Base-by-base conservation (phyloP, 2,797 vertebrate genomes). In the Helostoma temminkii region DNA sequence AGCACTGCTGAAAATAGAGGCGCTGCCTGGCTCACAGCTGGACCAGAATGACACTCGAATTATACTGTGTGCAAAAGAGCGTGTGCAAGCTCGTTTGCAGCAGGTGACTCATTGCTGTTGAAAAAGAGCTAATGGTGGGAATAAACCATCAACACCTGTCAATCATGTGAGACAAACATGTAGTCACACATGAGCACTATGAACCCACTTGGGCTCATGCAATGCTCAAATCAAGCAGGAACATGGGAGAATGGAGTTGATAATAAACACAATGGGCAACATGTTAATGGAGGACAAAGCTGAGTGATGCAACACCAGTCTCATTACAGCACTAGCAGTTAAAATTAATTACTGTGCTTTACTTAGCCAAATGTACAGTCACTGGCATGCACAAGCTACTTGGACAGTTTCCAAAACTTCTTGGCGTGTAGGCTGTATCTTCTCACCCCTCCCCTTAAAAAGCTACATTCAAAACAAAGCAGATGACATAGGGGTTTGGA, bases 1-100 rank as follows among this genome's bases (percentile, higher is more conserved):
- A 12, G 9, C 55, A 16, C 24, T 14, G 48, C 82, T 86, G 57
- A 78, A 90, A 90, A 87, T 88, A 90, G 76, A 81, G 60, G n/a
- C 5, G 3, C 22, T 48, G 61, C 22, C 26, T 21, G 42, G 25
- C 46, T 77, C 62, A 56, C 56, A 70, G 61, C 66, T 71, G 56
- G 70, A 60, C 22, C 32, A 26, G 41, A 16, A 34, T 53, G 11
- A 49, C 53, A 24, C 21, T 54, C 24, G 41, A 16, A 34, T 53
- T 9, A 49, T 49, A 24, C 21, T 54, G 65, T 62, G 56, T 66
- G 50, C 53, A 49, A 10, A 55, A 41, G 19, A 28, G 26, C 43
- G 22, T 46, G 48, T 46, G 34, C 16, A n/a, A 42, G 49, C 57
- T 37, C 52, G 47, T 36, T 49, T n/a, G 37, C 67, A 80, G 71